Percentiles rank a stretch among this genome's conserved stretches.
Evolutionary conservation across 92 coral and sea anemone species (phyloP).

Genomic region (Porites evermanni): DNA sequence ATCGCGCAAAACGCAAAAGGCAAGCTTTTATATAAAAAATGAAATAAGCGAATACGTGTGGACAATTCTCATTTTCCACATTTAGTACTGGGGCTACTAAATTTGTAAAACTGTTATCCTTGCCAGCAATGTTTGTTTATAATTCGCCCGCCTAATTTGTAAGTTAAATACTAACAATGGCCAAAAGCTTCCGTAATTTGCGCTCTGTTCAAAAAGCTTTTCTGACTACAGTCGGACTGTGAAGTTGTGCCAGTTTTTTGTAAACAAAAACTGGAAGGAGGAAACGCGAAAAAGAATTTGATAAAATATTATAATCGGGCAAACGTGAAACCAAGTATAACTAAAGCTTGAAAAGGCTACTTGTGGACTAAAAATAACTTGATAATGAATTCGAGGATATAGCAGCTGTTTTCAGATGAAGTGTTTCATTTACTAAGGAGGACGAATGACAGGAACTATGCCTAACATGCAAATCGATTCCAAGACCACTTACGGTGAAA

Average conservation of each 20-base stretch:
- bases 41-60: no score
- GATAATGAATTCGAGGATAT: neutral
- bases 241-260: no score
- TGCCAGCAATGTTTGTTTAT: neutral
- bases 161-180: neutral
- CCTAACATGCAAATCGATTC: constrained; percentile 22
- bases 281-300: no score
- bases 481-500: neutral
- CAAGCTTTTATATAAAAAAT: no score
- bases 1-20: no score
- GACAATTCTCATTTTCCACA: neutral
- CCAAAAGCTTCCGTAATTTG: no score
- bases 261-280: no score
- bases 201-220: no score
- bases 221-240: no score
- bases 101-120: neutral
- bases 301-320: no score
- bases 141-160: neutral
- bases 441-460: constrained; percentile 29
- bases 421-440: constrained; percentile 35
- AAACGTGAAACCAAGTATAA: no score
- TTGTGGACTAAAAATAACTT: neutral
- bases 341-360: no score
- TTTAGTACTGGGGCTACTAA: neutral
- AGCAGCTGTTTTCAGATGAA: constrained; percentile 30